Evolutionary conservation across 2,113 vertebrate genomes (phyloP), one percentile per base, ranked within the genome.

Genomic region (Triplophysa tibetana): DNA sequence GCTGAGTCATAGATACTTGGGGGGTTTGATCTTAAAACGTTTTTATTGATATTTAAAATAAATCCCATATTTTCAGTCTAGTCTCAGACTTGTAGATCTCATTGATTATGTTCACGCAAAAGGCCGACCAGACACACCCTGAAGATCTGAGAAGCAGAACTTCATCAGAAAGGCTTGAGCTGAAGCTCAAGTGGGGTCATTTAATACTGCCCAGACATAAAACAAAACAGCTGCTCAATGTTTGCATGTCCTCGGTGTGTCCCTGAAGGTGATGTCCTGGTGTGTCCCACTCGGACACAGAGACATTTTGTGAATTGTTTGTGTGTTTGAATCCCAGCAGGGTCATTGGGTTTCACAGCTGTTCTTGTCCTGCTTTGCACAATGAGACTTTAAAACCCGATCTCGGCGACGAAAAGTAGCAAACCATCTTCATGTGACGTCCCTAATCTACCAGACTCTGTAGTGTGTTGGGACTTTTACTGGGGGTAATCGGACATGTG

Each of bases 171-270:
- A 24, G 67, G 41, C 26, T 41, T 73, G 52, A 23, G 29, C 56
- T 41, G 38, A 74, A 26, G 68, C 68, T 70, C 70, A 74, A 50
- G 33, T 81, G 75, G 70, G 58, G 64, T 76, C 73, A 73, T 82
- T 52, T 79, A 58, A 29, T 21, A 19, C 69, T 84, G 80, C 23
- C 86, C 74, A 81, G 58, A 70, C 66, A 79, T 82, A 85, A 83
- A 85, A 82, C 52, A 86, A 90, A 78, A 90, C 93, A 93, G 91
- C 93, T 93, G 91, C 87, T 83, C 82, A 60, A 52, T 91, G 90
- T 92, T 93, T 93, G 72, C 87, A 72, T 90, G 87, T 89, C 86
- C 87, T 91, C 82, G 70, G 84, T 82, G 80, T 58, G 67, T 58
- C 83, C 89, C 87, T 86, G 76, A 60, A 86, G 87, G 87, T 86